phyloP scores from a whole-genome alignment of 1,140 invertebrate genomes.

The Plectus sambesii region DNA sequence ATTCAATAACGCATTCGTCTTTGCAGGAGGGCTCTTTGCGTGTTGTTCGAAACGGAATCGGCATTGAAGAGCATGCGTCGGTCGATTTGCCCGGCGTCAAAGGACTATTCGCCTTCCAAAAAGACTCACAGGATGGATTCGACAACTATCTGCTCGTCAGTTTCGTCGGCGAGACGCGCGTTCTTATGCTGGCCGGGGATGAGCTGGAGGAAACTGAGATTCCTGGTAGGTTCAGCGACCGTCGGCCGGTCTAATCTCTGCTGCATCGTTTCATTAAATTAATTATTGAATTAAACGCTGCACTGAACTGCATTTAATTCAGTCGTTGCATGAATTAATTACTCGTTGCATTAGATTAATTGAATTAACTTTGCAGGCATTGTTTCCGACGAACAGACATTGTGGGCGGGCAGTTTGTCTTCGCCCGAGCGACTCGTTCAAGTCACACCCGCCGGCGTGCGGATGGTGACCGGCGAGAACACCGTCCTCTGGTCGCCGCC shows the following conservation, averaged over 20 bases:
- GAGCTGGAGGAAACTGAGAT: slow-evolving; percentile 91
- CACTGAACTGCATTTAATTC: too few species aligned
- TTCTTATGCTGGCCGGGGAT: slow-evolving; percentile 74
- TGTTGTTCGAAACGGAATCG: slow-evolving; percentile 93
- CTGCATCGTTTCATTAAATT: too few species aligned
- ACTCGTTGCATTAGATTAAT: too few species aligned
- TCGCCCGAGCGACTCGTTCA: slow-evolving; percentile 64
- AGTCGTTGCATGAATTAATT: too few species aligned
- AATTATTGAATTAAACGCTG: too few species aligned
- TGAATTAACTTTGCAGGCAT: too few species aligned
- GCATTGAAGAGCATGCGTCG: slow-evolving; percentile 89
- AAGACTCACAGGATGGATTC: slow-evolving; percentile 13
- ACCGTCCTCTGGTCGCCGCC: slow-evolving; percentile 50
- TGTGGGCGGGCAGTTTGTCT: slow-evolving; percentile 77
- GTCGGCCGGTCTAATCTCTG: too few species aligned
- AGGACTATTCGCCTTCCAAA: slow-evolving; percentile 48
- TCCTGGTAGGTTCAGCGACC: slow-evolving; percentile 51
- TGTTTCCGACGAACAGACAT: slow-evolving; percentile 76
- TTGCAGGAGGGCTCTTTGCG: slow-evolving; percentile 91
- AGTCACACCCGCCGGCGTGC: slow-evolving; percentile 63
- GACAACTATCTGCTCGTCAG: slow-evolving; percentile 41
- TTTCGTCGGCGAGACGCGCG: slow-evolving; percentile 46
- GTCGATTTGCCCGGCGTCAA: slow-evolving; percentile 94
- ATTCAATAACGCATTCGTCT: slow-evolving; percentile 51
- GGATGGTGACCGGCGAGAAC: slow-evolving; percentile 55